A percentile compares a stretch with the other conserved stretches of the same genome.
These are phyloP conservation scores for Odontamblyopus lacepedii DNA, from an alignment of 2,797 vertebrate genomes.

Conservation along the genomic window DNA sequence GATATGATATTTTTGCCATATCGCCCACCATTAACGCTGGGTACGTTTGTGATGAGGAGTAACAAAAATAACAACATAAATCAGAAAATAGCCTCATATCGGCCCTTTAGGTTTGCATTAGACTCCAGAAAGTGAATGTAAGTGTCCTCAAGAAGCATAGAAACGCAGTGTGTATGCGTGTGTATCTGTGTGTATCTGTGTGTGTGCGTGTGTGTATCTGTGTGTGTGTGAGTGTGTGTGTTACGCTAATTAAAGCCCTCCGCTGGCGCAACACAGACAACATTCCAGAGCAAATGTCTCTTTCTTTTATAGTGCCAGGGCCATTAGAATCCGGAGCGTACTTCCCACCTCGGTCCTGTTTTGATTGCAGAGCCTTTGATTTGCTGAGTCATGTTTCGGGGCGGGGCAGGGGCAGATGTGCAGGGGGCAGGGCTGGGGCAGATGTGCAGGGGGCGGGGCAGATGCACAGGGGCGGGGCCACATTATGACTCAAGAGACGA, in stretches of 20 bases:
- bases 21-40: no score
- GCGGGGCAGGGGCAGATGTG: slow-evolving; percentile 13
- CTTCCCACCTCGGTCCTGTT: slow-evolving; percentile 6
- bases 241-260: slow-evolving; percentile 76
- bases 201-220: slow-evolving; percentile 71
- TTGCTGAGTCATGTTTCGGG: slow-evolving; percentile 57
- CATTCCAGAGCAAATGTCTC: slow-evolving; percentile 66
- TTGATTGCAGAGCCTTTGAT: slow-evolving; percentile 44
- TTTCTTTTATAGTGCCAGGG: slow-evolving; percentile 37
- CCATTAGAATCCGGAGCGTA: background rate
- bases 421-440: background rate
- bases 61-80: no score
- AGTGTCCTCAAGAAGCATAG: no score
- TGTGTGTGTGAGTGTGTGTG: slow-evolving; percentile 74
- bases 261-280: slow-evolving; percentile 65
- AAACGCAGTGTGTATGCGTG: no score
- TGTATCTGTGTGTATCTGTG: slow-evolving; percentile 27
- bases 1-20: no score
- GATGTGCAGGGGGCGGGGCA: no score
- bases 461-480: no score
- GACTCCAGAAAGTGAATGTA: no score
- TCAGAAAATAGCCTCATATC: no score
- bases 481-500: no score
- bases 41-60: no score
- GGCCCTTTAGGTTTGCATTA: no score